Evolutionary conservation across 2,113 vertebrate genomes (phyloP).

Genomic region (pig (Sus scrofa)): DNA sequence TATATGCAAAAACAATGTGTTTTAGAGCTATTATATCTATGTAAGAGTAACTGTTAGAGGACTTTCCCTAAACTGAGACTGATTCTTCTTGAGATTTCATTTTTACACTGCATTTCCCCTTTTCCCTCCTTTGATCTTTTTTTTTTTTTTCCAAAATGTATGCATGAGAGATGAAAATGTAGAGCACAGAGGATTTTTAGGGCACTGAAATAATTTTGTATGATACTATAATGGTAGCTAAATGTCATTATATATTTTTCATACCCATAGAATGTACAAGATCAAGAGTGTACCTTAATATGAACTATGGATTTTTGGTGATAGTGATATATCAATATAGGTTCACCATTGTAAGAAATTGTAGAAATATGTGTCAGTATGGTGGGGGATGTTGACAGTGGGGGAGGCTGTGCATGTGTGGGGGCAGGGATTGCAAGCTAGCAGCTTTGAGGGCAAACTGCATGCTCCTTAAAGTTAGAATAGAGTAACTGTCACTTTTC

Average conservation of each 20-base stretch:
- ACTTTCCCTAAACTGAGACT: background rate
- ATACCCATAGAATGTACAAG: background rate
- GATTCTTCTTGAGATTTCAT: background rate
- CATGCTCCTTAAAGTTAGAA: background rate
- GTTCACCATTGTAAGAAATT: background rate
- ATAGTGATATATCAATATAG: fast-evolving
- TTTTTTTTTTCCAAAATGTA: background rate
- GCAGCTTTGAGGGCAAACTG: background rate
- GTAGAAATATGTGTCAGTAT: background rate
- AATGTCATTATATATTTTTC: background rate
- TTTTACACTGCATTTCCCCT: background rate
- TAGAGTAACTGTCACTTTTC: background rate
- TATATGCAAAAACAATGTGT: background rate
- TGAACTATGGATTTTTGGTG: background rate
- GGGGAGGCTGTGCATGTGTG: fast-evolving
- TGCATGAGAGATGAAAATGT: background rate
- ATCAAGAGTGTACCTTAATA: background rate
- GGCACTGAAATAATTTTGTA: background rate
- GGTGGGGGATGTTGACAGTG: background rate
- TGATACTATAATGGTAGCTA: background rate
- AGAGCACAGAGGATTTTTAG: background rate
- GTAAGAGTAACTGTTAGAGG: background rate
- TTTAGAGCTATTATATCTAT: background rate
- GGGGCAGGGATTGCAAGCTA: fast-evolving
- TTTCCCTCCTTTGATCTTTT: background rate